Percentiles rank a stretch among this genome's conserved stretches.
These are phyloP conservation scores for Oncorhynchus kisutch DNA, from an alignment of 2,113 vertebrate species.

Conservation along the genomic window DNA sequence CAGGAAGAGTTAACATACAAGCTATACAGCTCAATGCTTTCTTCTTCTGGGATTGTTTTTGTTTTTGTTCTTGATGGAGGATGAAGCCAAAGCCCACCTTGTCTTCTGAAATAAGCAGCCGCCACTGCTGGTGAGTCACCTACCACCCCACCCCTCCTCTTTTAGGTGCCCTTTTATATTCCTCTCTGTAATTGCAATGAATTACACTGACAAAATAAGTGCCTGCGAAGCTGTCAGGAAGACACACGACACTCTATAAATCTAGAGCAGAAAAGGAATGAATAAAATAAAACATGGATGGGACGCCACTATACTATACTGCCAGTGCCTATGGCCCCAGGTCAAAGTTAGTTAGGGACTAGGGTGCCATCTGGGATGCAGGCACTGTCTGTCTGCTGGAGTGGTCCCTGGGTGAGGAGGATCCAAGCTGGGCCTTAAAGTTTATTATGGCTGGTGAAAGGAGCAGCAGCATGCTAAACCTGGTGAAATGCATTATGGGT, in stretches of 20 bases:
- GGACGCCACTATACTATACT: no score
- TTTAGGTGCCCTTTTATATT: constrained; percentile 23
- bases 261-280: constrained; percentile 26
- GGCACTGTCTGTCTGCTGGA: no score
- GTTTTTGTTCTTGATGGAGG: constrained; percentile 13
- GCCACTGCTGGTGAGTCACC: constrained; percentile 10
- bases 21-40: no score
- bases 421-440: no score
- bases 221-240: constrained; percentile 36
- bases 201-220: constrained; percentile 48
- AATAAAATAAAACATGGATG: constrained; percentile 7
- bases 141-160: background rate
- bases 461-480: constrained; percentile 32
- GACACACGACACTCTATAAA: constrained; percentile 18
- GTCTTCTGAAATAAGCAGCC: constrained; percentile 18
- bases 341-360: no score
- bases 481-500: constrained; percentile 21
- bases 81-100: constrained; percentile 31
- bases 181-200: constrained; percentile 31
- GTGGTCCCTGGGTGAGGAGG: no score
- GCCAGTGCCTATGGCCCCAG: no score
- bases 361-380: no score
- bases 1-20: no score
- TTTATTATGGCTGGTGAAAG: constrained; percentile 1
- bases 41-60: no score